Evolutionary conservation across 2,797 vertebrate genomes (phyloP).

Genomic region (Anabas testudineus): DNA sequence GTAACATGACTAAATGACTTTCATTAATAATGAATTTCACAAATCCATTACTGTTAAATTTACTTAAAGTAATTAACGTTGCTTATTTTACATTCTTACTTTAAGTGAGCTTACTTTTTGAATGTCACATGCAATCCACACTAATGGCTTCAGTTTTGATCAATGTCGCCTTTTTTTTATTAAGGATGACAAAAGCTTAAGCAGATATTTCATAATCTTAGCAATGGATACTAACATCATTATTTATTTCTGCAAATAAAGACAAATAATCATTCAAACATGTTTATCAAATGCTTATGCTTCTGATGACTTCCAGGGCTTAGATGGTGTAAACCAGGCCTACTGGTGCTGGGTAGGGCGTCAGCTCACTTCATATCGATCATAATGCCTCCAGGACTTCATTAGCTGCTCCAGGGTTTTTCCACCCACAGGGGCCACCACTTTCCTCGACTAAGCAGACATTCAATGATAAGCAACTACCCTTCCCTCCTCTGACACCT

Average conservation of each 20-base stretch:
- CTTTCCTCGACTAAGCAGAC: conserved; percentile 82
- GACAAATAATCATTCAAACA: not conserved
- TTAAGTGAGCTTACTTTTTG: too few relatives aligned
- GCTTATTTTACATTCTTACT: too few relatives aligned
- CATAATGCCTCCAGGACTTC: conserved; percentile 70
- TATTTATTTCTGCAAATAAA: not conserved
- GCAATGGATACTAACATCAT: not conserved
- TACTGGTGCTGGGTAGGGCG: conserved; percentile 36
- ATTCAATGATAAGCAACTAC: conserved; percentile 75
- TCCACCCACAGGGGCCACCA: conserved; percentile 59
- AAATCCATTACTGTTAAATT: too few relatives aligned
- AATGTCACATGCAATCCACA: too few relatives aligned
- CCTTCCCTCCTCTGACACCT: conserved; percentile 31
- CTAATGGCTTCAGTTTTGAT: too few relatives aligned
- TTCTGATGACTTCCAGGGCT: conserved; percentile 19
- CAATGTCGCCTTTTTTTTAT: not conserved
- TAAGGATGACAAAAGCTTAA: not conserved
- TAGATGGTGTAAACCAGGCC: conserved; percentile 2
- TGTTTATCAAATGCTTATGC: conserved; percentile 1
- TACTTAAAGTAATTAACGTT: too few relatives aligned
- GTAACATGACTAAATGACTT: too few relatives aligned
- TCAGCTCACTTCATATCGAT: conserved; percentile 76
- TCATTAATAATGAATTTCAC: too few relatives aligned
- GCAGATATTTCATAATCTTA: too few relatives aligned
- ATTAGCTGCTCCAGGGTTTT: conserved; percentile 75